Evolutionary conservation across 1,140 invertebrate species (phyloP).

Genomic region (Drosophila pandora): DNA sequence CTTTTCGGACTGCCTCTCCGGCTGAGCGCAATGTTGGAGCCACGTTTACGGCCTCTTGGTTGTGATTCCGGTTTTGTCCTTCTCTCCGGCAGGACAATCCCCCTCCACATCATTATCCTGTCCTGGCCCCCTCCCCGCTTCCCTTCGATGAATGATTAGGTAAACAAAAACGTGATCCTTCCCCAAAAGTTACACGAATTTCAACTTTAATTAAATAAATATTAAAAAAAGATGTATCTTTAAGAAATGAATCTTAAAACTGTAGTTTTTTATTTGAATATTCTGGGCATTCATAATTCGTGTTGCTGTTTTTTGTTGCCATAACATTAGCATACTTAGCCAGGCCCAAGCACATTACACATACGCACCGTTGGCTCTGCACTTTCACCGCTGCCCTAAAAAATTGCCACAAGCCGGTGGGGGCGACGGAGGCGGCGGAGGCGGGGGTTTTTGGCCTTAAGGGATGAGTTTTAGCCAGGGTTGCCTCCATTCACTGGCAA

Average conservation of each 20-base stretch:
- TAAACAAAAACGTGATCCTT: constrained; percentile 36
- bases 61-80: constrained; percentile 38
- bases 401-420: constrained; percentile 5
- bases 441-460: neutral
- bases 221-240: neutral
- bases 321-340: constrained; percentile 67
- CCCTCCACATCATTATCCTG: neutral
- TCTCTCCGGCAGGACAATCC: constrained; percentile 29
- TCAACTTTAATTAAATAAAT: constrained; percentile 5
- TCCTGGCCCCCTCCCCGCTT: neutral
- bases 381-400: constrained; percentile 46
- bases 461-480: constrained; percentile 9
- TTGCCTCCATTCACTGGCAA: constrained; percentile 70
- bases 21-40: constrained; percentile 10
- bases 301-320: constrained; percentile 8
- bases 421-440: neutral
- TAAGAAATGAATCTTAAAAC: neutral
- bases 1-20: constrained; percentile 20
- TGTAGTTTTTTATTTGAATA: neutral
- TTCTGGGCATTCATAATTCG: neutral
- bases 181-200: constrained; percentile 4
- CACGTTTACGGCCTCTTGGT: constrained; percentile 9
- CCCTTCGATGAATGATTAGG: constrained; percentile 37
- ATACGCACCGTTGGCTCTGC: constrained; percentile 64
- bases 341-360: constrained; percentile 69